These are phyloP conservation scores for Melieria crassipennis DNA, from an alignment of 2,888 invertebrate genomes.

Conservation along the genomic window DNA sequence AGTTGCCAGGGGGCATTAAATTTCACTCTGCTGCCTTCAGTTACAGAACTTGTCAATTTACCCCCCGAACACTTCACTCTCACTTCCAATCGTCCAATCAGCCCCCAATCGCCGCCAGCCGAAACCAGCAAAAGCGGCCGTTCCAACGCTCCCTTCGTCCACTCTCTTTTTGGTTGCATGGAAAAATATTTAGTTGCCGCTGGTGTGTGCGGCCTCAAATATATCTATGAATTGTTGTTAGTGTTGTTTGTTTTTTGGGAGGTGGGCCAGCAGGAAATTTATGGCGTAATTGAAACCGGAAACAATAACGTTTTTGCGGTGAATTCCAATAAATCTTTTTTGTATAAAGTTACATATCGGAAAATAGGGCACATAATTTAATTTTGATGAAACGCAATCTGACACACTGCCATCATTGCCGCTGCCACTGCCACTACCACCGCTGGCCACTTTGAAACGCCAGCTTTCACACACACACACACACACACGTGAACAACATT, in stretches of 20 bases:
- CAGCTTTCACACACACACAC: too few relatives aligned
- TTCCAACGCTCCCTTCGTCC: slow-evolving; percentile 13
- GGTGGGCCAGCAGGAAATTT: slow-evolving; percentile 36
- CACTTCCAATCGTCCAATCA: neutral
- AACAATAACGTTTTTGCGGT: slow-evolving; percentile 45
- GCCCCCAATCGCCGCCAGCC: too few relatives aligned
- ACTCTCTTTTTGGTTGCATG: slow-evolving; percentile 27
- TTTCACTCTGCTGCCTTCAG: slow-evolving; percentile 37
- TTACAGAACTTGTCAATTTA: slow-evolving; percentile 14
- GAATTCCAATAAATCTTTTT: slow-evolving; percentile 43
- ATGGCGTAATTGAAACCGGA: slow-evolving; percentile 48
- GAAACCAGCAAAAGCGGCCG: neutral
- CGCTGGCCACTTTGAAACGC: too few relatives aligned
- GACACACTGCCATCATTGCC: too few relatives aligned
- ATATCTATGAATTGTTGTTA: slow-evolving; percentile 19
- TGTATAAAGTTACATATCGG: slow-evolving; percentile 36
- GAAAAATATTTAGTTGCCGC: slow-evolving; percentile 23
- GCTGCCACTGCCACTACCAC: too few relatives aligned
- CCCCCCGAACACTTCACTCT: neutral
- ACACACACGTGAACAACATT: too few relatives aligned
- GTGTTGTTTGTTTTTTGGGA: slow-evolving; percentile 26
- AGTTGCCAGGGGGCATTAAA: slow-evolving; percentile 36
- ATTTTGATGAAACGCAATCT: slow-evolving; percentile 11
- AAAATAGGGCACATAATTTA: slow-evolving; percentile 21
- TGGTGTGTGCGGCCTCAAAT: neutral